A percentile compares a stretch with the other conserved stretches of the same genome.
phyloP scores from a whole-genome alignment of 2,888 invertebrate genomes.

The Hydriomena furcata region DNA sequence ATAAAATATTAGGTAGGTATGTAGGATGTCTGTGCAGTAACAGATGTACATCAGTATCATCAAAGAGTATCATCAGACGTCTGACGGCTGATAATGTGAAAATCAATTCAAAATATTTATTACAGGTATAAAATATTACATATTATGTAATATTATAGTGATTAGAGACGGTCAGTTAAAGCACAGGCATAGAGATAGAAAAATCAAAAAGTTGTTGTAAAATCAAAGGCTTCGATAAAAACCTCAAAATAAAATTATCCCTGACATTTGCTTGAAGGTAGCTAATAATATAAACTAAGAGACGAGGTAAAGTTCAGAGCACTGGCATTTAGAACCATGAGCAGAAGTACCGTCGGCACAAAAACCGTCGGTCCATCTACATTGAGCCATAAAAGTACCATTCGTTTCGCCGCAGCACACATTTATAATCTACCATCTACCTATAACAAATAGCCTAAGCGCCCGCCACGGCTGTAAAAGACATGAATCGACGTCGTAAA shows the following conservation, averaged over 20 bases:
- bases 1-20: too few species aligned
- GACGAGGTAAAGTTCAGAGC: conserved; percentile 27
- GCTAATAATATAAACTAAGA: conserved; percentile 15
- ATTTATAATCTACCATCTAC: conserved; percentile 27
- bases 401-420: conserved; percentile 36
- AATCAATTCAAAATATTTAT: too few species aligned
- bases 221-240: too few species aligned
- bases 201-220: too few species aligned
- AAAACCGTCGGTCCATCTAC: conserved; percentile 29
- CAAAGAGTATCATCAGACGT: too few species aligned
- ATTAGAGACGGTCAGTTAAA: too few species aligned
- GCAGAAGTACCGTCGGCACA: conserved; percentile 4
- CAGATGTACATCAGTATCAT: too few species aligned
- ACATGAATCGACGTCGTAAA: conserved; percentile 32
- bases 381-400: conserved; percentile 44
- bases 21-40: too few species aligned
- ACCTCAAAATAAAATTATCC: conserved; percentile 8
- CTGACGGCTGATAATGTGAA: too few species aligned
- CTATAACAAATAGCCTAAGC: conserved; percentile 20
- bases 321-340: conserved; percentile 44
- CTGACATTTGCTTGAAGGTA: conserved; percentile 17
- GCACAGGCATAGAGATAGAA: too few species aligned
- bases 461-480: conserved; percentile 25
- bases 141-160: too few species aligned
- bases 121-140: too few species aligned